phyloP scores from a whole-genome alignment of 2,888 invertebrate species.

The Mellilla xanthometata region DNA sequence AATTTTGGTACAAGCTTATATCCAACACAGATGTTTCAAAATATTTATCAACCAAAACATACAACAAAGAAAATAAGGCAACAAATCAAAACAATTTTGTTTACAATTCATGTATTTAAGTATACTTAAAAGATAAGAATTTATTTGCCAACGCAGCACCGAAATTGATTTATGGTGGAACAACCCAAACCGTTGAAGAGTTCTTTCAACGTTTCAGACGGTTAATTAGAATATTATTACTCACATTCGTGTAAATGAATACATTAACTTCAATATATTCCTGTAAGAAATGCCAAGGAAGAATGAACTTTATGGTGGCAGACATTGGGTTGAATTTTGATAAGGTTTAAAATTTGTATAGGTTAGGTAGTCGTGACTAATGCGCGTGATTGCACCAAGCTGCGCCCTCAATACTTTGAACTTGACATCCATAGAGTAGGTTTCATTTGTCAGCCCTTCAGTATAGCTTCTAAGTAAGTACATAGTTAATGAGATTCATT shows the following conservation, averaged over 20 bases:
- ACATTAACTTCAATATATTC: not conserved
- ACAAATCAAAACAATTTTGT: too few species aligned
- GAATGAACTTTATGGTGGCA: constrained; percentile 6
- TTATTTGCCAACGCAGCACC: too few species aligned
- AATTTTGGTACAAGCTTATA: constrained; percentile 1
- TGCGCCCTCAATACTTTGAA: constrained; percentile 60
- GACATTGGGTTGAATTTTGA: not conserved
- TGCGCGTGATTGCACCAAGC: constrained; percentile 49
- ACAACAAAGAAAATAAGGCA: not conserved
- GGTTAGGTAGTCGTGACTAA: constrained; percentile 45
- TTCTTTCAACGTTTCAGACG: constrained; percentile 6
- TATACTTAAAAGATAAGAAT: too few species aligned
- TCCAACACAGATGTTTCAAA: too few species aligned
- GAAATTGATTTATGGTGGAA: too few species aligned
- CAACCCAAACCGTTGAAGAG: not conserved
- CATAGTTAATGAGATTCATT: not conserved
- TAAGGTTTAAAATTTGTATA: constrained; percentile 13
- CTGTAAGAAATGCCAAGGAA: not conserved
- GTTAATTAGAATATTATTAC: constrained; percentile 10
- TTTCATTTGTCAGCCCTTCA: constrained; percentile 32
- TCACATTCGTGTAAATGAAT: constrained; percentile 8
- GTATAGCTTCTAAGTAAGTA: constrained; percentile 17
- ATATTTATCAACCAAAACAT: too few species aligned
- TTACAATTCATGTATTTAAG: too few species aligned
- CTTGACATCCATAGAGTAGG: constrained; percentile 60